A percentile compares a stretch with the other conserved stretches of the same genome.
Conservation (phyloP, 2,797 vertebrate species). For the Diplodus sargus region DNA sequence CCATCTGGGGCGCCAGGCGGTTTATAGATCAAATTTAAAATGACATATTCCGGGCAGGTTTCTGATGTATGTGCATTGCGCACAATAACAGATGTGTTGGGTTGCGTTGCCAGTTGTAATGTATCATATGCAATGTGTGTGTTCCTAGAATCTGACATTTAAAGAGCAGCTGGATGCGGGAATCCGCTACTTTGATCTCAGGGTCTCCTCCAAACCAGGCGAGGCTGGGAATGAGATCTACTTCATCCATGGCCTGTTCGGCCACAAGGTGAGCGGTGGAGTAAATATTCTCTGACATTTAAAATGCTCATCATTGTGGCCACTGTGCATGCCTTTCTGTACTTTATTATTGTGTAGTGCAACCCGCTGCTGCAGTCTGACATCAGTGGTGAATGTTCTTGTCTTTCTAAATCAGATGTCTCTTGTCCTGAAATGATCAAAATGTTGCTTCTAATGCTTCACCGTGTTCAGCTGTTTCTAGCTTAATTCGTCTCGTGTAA, state of each 20-base stretch:
- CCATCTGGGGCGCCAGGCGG: background rate
- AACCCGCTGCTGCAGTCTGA: background rate
- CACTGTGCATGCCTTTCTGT: background rate
- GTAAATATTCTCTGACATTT: background rate
- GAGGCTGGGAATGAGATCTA: conserved; percentile 91
- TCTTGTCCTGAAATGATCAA: background rate
- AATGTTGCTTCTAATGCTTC: conserved; percentile 1
- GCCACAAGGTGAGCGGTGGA: conserved; percentile 86
- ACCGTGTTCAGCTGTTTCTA: background rate
- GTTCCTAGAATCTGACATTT: conserved; percentile 89
- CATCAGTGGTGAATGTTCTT: background rate
- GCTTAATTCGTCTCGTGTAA: background rate
- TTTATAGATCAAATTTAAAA: background rate
- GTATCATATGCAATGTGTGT: conserved; percentile 4
- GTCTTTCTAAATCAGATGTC: background rate
- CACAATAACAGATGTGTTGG: background rate
- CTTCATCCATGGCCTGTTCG: conserved; percentile 97
- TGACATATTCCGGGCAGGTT: background rate
- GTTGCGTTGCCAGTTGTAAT: background rate
- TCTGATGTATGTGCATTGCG: background rate
- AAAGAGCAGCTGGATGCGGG: conserved; percentile 95
- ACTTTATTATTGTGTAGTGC: background rate
- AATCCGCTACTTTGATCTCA: conserved; percentile 97
- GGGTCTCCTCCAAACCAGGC: conserved; percentile 95
- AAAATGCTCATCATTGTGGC: background rate